Percentiles rank a stretch among this genome's conserved stretches.
Conservation (phyloP, 1,140 invertebrate genomes). For the Steinernema khuongi region DNA sequence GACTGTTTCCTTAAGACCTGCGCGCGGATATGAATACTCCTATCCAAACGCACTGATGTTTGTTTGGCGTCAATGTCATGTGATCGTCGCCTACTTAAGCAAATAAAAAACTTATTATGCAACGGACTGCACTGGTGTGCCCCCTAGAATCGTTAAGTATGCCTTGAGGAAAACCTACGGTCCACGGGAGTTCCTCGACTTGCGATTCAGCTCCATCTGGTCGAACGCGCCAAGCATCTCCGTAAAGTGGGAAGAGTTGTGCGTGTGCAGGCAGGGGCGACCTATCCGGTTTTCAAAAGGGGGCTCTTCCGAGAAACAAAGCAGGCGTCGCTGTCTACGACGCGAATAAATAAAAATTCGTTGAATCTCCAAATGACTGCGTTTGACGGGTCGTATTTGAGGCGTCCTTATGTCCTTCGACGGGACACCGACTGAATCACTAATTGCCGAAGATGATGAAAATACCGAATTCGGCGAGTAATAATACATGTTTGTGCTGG, state of each 20-base stretch:
- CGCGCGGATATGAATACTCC: no score
- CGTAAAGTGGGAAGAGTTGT: background rate
- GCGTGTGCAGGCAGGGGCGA: no score
- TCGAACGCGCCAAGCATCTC: background rate
- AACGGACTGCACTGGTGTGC: background rate
- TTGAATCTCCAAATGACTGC: no score
- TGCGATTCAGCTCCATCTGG: background rate
- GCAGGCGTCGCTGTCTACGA: no score
- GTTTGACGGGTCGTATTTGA: no score
- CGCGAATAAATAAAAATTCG: no score
- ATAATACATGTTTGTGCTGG: background rate
- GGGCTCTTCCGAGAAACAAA: no score
- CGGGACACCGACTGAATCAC: background rate
- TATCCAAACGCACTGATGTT: no score
- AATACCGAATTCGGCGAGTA: conserved; percentile 1
- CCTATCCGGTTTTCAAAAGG: no score
- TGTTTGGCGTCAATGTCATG: no score
- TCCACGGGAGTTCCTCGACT: background rate
- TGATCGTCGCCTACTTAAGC: background rate
- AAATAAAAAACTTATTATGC: background rate
- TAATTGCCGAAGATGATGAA: background rate
- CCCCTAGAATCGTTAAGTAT: background rate
- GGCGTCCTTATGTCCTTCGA: background rate
- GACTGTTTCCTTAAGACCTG: no score
- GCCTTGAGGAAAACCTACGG: background rate